Evolutionary conservation across 2,797 vertebrate genomes (phyloP).

Genomic region (Chelon auratus): DNA sequence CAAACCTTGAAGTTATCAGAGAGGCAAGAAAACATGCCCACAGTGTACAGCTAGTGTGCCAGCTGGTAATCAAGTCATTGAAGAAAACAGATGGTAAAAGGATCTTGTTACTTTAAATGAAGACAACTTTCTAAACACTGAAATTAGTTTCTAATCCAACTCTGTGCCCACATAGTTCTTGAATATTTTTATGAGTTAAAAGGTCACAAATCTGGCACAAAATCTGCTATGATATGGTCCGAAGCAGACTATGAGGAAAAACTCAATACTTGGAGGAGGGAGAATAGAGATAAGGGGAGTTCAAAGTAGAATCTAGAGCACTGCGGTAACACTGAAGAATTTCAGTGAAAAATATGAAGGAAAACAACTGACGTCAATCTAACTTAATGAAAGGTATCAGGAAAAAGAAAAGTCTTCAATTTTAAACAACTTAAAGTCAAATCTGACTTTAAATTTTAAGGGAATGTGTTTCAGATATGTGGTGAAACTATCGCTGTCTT

Average conservation of each 20-base stretch:
- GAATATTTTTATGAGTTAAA: too few relatives aligned
- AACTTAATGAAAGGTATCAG: too few relatives aligned
- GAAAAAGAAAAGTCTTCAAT: background rate
- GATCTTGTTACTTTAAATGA: conserved; percentile 16
- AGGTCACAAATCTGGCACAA: too few relatives aligned
- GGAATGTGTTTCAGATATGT: background rate
- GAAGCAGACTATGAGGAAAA: too few relatives aligned
- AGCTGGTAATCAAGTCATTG: conserved; percentile 31
- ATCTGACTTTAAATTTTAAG: background rate
- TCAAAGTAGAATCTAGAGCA: too few relatives aligned
- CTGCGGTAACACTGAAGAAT: too few relatives aligned
- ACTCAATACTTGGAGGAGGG: too few relatives aligned
- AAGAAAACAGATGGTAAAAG: conserved; percentile 33
- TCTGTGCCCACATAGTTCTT: background rate
- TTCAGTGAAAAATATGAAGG: too few relatives aligned
- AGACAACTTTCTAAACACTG: background rate
- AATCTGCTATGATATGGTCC: too few relatives aligned
- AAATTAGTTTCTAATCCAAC: background rate
- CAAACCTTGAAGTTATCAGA: conserved; percentile 42
- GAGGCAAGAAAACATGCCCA: conserved; percentile 29
- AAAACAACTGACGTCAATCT: too few relatives aligned
- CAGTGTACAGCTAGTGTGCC: conserved; percentile 38
- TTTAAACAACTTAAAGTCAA: background rate
- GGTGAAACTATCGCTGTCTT: background rate
- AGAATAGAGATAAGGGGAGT: background rate